Base-by-base conservation (phyloP, 2,797 vertebrate species). In the Neoniphon sammara region DNA sequence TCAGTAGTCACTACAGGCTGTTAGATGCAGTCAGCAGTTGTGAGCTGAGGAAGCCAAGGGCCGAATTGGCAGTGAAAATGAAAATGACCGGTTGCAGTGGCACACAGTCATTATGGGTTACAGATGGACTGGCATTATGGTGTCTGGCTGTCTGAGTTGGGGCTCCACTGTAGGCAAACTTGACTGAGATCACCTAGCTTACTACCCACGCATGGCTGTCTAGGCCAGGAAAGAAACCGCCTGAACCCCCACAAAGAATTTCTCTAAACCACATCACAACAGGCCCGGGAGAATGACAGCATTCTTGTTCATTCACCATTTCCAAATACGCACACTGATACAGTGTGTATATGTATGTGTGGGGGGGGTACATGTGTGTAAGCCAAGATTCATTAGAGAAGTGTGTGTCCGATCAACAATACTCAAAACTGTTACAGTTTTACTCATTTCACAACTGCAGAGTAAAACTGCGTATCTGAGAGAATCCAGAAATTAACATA, bases 81-180 rank as follows among this genome's bases (percentile, higher is more conserved):
- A 87, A 93, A 92, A 92, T 92, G 91, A 89, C 90, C 91, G 77
- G 91, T 91, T 93, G 78, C 85, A 90, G 75, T 86, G 89, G 85
- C 87, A 92, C 87, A 89, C 89, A 62, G 88, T 93, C 85, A 92
- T 93, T 92, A 90, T 87, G 87, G 92, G 85, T 90, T 89, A 85
- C 86, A 91, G 87, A 91, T 88, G 87, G 88, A 87, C 89, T 89
- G 91, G 88, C 89, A 93, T 93, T 93, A 93, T 89, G 88, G 90
- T 91, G 92, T 93, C 91, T 93, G 91, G 89, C 88, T 83, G 88
- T 91, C 90, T 92, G 88, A 88, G 88, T 82, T 61, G 75, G 85
- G 89, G 86, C 89, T 90, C 87, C 86, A 84, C 85, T 85, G 81
- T 73, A 91, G 88, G 85, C 86, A 92, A 91, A 87, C 83, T 85